Evolutionary conservation across 2,797 vertebrate species (phyloP).

Genomic region (Macrochelys suwanniensis): DNA sequence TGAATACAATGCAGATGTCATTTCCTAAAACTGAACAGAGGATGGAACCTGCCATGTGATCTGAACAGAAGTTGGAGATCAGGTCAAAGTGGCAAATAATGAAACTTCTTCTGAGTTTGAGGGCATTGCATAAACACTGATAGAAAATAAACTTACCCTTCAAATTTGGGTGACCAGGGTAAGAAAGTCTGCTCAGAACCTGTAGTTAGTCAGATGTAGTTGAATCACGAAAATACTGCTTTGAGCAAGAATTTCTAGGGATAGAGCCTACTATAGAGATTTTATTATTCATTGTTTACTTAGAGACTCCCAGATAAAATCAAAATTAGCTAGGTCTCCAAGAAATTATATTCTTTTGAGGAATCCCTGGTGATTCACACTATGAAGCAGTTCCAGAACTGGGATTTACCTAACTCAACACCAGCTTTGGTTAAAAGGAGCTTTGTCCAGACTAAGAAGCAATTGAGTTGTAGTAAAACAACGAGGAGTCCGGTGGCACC

Average conservation of each 20-base stretch:
- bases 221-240: background rate
- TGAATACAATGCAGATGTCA: rapidly evolving
- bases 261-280: background rate
- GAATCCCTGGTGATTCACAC: background rate
- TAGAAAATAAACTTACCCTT: rapidly evolving
- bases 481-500: no score
- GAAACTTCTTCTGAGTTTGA: rapidly evolving
- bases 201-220: rapidly evolving
- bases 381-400: rapidly evolving
- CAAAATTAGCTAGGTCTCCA: background rate
- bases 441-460: rapidly evolving
- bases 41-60: background rate
- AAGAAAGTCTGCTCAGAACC: background rate
- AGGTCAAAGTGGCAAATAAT: background rate
- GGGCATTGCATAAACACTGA: rapidly evolving
- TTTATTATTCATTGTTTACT: background rate
- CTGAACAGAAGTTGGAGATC: slow-evolving; percentile 2
- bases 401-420: background rate
- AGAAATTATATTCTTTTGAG: background rate
- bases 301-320: background rate
- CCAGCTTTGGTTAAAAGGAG: background rate
- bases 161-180: background rate
- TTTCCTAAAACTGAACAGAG: background rate
- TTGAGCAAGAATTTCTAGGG: background rate
- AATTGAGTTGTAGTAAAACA: background rate